Percentiles rank a stretch among this genome's conserved stretches.
Evolutionary conservation across 1,140 invertebrate genomes (phyloP).

Genomic region (Orussus abietinus): DNA sequence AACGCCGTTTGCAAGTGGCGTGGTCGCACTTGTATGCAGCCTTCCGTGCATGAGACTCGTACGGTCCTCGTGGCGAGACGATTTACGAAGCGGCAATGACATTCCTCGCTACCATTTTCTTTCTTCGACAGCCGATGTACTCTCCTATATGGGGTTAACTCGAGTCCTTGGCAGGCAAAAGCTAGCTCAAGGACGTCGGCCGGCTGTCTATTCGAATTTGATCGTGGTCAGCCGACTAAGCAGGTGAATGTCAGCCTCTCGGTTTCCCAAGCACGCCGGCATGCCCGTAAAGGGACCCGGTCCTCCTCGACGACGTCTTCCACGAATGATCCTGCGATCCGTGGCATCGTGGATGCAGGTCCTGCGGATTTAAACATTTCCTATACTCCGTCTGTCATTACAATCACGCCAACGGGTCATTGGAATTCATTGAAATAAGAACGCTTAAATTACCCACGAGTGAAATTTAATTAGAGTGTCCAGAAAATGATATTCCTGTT

Average conservation of each 20-base stretch:
- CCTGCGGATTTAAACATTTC: too few species aligned
- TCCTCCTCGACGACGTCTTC: not conserved
- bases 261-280: slow-evolving; percentile 5
- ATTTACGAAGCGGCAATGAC: slow-evolving; percentile 23
- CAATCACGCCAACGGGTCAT: too few species aligned
- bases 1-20: too few species aligned
- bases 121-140: slow-evolving; percentile 1
- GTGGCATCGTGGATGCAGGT: too few species aligned
- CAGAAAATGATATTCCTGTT: too few species aligned
- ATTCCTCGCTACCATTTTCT: slow-evolving; percentile 29
- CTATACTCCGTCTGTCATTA: too few species aligned
- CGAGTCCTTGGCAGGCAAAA: slow-evolving; percentile 28
- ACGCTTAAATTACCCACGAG: too few species aligned
- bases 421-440: too few species aligned
- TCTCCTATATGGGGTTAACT: not conserved
- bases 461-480: too few species aligned
- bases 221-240: slow-evolving; percentile 22
- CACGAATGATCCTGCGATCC: slow-evolving; percentile 1
- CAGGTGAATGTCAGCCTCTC: slow-evolving; percentile 30
- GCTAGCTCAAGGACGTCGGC: slow-evolving; percentile 31
- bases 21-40: too few species aligned
- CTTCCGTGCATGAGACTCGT: too few species aligned
- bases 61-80: too few species aligned
- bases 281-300: slow-evolving; percentile 21
- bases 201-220: slow-evolving; percentile 30